A percentile compares a stretch with the other conserved stretches of the same genome.
Conservation (phyloP, 2,888 invertebrate species). For the Pimpla rufipes region DNA sequence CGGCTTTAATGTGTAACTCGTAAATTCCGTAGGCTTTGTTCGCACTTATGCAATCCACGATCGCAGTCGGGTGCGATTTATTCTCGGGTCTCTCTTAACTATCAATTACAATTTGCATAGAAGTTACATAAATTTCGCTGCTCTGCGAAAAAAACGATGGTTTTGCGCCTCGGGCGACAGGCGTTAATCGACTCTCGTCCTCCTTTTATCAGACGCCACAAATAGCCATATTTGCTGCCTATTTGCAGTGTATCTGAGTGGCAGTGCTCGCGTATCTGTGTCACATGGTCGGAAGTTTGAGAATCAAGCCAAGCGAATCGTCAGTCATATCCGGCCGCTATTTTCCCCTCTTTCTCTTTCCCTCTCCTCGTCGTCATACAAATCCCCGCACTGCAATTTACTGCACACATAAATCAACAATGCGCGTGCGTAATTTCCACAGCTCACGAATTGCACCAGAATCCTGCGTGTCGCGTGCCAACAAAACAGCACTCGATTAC, state of each 20-base stretch:
- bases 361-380: constrained; percentile 14
- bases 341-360: not conserved
- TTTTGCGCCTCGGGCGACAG: not conserved
- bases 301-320: constrained; percentile 8
- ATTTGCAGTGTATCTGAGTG: not conserved
- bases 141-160: not conserved
- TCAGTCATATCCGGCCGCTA: constrained; percentile 9
- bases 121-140: not conserved
- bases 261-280: constrained; percentile 5
- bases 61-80: not conserved
- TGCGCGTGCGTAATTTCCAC: not conserved
- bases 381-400: not conserved
- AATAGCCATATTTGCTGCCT: not conserved
- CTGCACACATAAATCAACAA: not conserved
- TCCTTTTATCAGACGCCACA: not conserved
- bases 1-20: too few relatives aligned
- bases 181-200: not conserved
- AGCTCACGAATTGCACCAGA: not conserved
- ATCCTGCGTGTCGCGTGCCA: not conserved
- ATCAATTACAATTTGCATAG: not conserved
- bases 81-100: not conserved
- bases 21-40: too few relatives aligned
- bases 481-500: not conserved
- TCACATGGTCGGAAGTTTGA: constrained; percentile 23
- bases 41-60: not conserved